Evolutionary conservation across 2,113 vertebrate species (phyloP).

Genomic region (Empidonax alnorum): DNA sequence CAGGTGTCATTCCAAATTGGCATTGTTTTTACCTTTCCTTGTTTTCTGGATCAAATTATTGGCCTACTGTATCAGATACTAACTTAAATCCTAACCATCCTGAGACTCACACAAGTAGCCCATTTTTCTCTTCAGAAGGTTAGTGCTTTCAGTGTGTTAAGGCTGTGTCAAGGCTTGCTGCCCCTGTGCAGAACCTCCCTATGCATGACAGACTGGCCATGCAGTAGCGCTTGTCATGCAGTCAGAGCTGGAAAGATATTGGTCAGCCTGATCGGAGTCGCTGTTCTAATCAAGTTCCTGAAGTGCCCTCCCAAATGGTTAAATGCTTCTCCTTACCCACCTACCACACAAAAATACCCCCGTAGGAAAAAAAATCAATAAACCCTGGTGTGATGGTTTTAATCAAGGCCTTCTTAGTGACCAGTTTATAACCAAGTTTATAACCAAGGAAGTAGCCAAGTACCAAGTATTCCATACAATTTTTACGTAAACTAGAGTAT

Average conservation of each 20-base stretch:
- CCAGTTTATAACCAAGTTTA: too few relatives aligned
- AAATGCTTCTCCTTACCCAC: not conserved
- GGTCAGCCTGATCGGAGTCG: not conserved
- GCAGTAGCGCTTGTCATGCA: too few relatives aligned
- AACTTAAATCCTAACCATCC: not conserved
- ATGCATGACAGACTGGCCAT: rapidly evolving
- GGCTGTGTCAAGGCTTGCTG: rapidly evolving
- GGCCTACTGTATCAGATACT: not conserved
- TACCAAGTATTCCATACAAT: too few relatives aligned
- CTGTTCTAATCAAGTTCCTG: not conserved
- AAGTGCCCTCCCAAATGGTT: not conserved
- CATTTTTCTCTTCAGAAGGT: not conserved
- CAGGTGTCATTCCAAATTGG: not conserved
- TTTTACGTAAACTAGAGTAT: too few relatives aligned
- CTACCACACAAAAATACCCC: not conserved
- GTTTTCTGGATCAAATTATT: not conserved
- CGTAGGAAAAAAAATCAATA: not conserved
- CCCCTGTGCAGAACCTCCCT: rapidly evolving
- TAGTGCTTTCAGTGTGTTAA: not conserved
- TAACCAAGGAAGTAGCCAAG: too few relatives aligned
- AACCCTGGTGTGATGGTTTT: too few relatives aligned
- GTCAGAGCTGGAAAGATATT: not conserved
- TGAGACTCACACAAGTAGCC: not conserved
- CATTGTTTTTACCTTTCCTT: rapidly evolving
- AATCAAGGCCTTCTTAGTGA: too few relatives aligned